Evolutionary conservation across 1,140 invertebrate species (phyloP).

Genomic region (Asobara japonica): DNA sequence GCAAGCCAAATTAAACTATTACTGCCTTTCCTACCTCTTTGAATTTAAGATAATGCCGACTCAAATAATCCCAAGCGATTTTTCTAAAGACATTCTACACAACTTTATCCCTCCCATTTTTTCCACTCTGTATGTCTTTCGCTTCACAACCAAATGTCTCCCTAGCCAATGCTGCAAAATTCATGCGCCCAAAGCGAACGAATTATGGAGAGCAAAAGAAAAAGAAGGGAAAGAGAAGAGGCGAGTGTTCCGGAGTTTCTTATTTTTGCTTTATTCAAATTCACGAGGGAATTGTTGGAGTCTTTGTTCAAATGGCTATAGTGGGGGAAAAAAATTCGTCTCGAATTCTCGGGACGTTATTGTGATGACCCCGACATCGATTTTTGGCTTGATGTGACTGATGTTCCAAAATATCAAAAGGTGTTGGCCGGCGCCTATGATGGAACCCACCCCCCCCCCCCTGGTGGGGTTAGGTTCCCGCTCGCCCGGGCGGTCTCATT

Average conservation of each 20-base stretch:
- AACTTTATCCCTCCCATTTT: neutral
- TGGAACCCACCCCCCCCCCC: too few relatives aligned
- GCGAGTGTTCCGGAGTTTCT: neutral
- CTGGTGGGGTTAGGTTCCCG: too few relatives aligned
- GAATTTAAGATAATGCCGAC: neutral
- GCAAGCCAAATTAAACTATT: neutral
- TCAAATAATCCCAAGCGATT: neutral
- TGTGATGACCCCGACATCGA: too few relatives aligned
- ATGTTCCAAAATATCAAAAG: too few relatives aligned
- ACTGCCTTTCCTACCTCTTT: neutral
- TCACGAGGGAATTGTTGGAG: neutral
- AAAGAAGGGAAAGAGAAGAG: conserved; percentile 24
- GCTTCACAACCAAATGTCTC: conserved; percentile 17
- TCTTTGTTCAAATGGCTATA: neutral
- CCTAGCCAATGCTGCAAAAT: conserved; percentile 26
- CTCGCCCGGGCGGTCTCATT: too few relatives aligned
- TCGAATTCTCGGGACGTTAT: too few relatives aligned
- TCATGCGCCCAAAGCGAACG: neutral
- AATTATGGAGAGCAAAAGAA: conserved; percentile 20
- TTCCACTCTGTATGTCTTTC: neutral
- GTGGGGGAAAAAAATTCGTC: too few relatives aligned
- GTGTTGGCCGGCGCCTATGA: too few relatives aligned
- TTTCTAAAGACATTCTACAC: neutral
- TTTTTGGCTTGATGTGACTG: too few relatives aligned
- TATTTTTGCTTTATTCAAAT: neutral